Evolutionary conservation across 2,113 vertebrate genomes (phyloP).

Genomic region (Dasyurus viverrinus): DNA sequence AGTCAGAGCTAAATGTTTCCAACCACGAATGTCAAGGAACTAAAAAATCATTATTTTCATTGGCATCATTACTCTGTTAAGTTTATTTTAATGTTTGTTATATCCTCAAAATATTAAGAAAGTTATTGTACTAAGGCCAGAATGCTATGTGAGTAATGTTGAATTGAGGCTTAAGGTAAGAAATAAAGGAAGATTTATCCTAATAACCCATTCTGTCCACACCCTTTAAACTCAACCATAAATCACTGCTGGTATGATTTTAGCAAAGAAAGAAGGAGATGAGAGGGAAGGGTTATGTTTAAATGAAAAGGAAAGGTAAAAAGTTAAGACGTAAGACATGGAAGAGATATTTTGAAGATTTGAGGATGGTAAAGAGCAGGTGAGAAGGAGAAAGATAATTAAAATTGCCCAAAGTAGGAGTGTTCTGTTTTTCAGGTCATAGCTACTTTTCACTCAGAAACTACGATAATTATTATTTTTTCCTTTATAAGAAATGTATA

Average conservation of each 20-base stretch:
- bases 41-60: constrained; percentile 43
- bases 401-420: not conserved
- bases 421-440: not conserved
- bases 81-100: constrained; percentile 60
- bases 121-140: constrained; percentile 44
- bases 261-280: not conserved
- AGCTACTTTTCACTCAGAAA: not conserved
- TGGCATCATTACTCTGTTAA: constrained; percentile 23
- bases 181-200: constrained; percentile 8
- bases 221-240: not conserved
- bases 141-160: constrained; percentile 52
- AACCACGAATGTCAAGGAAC: constrained; percentile 49
- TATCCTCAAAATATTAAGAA: constrained; percentile 11
- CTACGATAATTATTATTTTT: not conserved
- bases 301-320: constrained; percentile 2
- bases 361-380: not conserved
- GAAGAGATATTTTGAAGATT: not conserved
- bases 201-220: not conserved
- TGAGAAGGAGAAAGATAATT: not conserved
- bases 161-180: not conserved
- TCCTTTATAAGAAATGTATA: not conserved
- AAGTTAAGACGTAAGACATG: not conserved
- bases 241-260: not conserved
- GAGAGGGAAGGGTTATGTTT: not conserved
- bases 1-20: constrained; percentile 53